Evolutionary conservation across 2,888 invertebrate genomes (phyloP).

Genomic region (Eristalinus sepulchralis): DNA sequence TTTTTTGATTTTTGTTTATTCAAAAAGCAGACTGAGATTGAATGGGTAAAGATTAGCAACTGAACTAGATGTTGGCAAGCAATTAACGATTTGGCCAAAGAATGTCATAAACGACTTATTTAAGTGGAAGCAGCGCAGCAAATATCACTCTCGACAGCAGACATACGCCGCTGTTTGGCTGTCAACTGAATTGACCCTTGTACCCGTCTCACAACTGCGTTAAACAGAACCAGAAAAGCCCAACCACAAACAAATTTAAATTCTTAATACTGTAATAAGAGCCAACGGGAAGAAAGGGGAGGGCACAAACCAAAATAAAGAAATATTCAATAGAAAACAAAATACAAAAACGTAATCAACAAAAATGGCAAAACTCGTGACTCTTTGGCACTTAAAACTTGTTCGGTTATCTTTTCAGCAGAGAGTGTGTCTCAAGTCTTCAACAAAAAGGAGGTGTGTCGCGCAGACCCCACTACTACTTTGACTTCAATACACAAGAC

Average conservation of each 20-base stretch:
- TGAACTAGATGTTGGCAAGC: too few species aligned
- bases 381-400: not conserved
- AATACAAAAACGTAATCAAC: conserved; percentile 3
- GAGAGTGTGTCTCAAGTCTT: not conserved
- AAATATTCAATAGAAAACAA: not conserved
- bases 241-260: not conserved
- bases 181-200: conserved; percentile 8
- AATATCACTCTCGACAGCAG: too few species aligned
- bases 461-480: not conserved
- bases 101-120: too few species aligned
- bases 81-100: too few species aligned
- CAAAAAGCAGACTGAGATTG: too few species aligned
- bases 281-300: not conserved
- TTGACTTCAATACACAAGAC: not conserved
- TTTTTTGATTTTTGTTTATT: too few species aligned
- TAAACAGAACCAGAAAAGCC: not conserved
- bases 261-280: not conserved
- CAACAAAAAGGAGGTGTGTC: conserved; percentile 40
- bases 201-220: not conserved
- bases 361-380: conserved; percentile 11
- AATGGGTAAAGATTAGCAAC: too few species aligned
- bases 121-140: too few species aligned
- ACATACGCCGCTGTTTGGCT: not conserved
- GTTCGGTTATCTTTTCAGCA: conserved; percentile 3
- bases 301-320: not conserved